Percentiles rank a stretch among this genome's conserved stretches.
Conservation (phyloP, 2,888 invertebrate species). For the Strigamia crassipes region DNA sequence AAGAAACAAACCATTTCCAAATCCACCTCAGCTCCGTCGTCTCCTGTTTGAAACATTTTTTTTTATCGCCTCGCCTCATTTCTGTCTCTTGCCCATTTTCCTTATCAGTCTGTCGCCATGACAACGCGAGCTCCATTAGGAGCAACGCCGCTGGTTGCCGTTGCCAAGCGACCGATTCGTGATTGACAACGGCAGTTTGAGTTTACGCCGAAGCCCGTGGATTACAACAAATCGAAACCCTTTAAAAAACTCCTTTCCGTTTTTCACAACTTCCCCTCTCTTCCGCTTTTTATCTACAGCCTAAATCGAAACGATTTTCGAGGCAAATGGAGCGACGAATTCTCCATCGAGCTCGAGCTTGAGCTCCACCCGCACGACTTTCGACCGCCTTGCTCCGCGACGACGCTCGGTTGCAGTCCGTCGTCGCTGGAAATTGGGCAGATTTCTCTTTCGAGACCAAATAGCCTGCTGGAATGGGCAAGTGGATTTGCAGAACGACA, state of each 20-base stretch:
- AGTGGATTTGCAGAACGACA: conserved; percentile 22
- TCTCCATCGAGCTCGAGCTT: not conserved
- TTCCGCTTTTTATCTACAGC: conserved; percentile 16
- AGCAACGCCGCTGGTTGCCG: conserved; percentile 26
- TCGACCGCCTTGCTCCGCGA: not conserved
- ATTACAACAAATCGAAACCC: conserved; percentile 30
- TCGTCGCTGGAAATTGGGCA: conserved; percentile 17
- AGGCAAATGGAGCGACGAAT: conserved; percentile 30
- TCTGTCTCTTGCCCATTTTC: conserved; percentile 30
- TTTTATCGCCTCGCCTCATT: conserved; percentile 26
- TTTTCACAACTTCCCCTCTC: conserved; percentile 25
- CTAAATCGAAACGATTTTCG: conserved; percentile 30
- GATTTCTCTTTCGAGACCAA: conserved; percentile 6
- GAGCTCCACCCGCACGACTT: not conserved
- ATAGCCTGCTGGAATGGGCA: conserved; percentile 2
- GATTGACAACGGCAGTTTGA: conserved; percentile 26
- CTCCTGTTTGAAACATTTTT: conserved; percentile 30
- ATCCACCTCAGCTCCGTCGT: conserved; percentile 17
- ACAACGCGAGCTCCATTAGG: conserved; percentile 26
- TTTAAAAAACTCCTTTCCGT: conserved; percentile 25
- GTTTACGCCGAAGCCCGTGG: conserved; percentile 29
- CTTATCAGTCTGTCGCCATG: conserved; percentile 30
- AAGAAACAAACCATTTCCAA: conserved; percentile 27
- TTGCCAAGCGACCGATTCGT: conserved; percentile 12
- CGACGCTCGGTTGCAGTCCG: not conserved